Percentiles rank a stretch among this genome's conserved stretches.
Conservation (phyloP, 1,140 invertebrate species). For the Hyposmocoma kahamanoa region DNA sequence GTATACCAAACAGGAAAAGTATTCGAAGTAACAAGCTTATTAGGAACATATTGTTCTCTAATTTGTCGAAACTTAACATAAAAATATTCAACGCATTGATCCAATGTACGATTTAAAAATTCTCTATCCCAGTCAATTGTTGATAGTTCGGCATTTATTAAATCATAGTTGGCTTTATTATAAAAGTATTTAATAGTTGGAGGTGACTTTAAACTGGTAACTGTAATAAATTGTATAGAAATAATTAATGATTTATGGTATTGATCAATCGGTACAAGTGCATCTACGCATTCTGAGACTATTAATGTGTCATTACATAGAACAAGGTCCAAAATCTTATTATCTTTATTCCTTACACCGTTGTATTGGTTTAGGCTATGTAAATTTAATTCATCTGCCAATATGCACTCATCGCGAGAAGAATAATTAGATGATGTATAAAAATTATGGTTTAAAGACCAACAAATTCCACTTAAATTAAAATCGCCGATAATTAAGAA, state of each 20-base stretch:
- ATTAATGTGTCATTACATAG: background rate
- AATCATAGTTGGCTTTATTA: too few relatives aligned
- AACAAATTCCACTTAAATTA: background rate
- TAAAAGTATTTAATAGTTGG: conserved; percentile 1
- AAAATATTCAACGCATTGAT: too few relatives aligned
- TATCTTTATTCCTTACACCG: background rate
- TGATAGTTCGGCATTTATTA: too few relatives aligned
- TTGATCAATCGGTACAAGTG: conserved; percentile 2
- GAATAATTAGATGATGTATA: background rate
- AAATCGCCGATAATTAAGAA: conserved; percentile 1
- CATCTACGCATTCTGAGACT: background rate
- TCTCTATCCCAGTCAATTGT: too few relatives aligned
- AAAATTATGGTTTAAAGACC: background rate
- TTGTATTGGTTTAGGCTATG: conserved; percentile 1
- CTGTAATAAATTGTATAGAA: background rate
- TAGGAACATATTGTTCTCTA: too few relatives aligned
- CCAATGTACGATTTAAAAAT: too few relatives aligned
- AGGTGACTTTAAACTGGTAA: background rate
- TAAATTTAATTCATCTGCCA: background rate
- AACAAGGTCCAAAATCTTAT: background rate
- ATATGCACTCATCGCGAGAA: background rate
- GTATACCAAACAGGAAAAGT: too few relatives aligned
- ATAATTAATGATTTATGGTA: background rate
- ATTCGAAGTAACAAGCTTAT: too few relatives aligned
- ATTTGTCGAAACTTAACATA: too few relatives aligned